Conservation (phyloP, 2,113 vertebrate genomes). For the Rattus rattus region DNA sequence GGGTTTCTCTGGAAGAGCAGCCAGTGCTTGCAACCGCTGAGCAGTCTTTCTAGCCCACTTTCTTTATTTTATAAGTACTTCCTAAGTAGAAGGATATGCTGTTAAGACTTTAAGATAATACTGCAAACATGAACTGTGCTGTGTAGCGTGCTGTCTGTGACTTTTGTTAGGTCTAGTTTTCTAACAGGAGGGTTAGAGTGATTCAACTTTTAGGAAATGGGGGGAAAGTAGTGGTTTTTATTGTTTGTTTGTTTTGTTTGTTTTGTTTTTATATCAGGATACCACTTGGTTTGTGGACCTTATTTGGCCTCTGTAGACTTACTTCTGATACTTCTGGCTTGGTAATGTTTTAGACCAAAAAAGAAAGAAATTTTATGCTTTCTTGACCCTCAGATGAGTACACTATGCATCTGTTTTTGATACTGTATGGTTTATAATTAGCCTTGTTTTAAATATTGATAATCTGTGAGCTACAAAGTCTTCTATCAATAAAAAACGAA, state of each 20-base stretch:
- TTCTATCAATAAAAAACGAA: background rate
- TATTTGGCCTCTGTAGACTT: background rate
- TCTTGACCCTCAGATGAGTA: background rate
- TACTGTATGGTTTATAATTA: background rate
- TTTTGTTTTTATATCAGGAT: background rate
- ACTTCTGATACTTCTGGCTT: background rate
- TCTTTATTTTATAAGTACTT: conserved; percentile 30
- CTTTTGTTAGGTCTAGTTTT: background rate
- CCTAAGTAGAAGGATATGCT: conserved; percentile 35
- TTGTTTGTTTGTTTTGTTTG: no score
- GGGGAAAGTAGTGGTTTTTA: background rate
- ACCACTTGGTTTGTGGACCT: background rate
- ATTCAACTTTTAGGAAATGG: background rate
- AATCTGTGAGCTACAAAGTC: background rate
- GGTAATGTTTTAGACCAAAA: background rate
- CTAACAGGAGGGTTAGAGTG: background rate
- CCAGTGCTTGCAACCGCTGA: background rate
- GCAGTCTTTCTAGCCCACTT: no score
- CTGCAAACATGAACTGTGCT: background rate
- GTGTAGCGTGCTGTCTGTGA: background rate
- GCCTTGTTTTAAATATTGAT: background rate
- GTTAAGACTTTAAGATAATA: background rate
- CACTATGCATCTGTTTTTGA: background rate
- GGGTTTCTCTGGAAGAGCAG: background rate
- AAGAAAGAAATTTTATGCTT: background rate